These are phyloP conservation scores for Troides aeacus DNA, from an alignment of 2,888 invertebrate genomes.

Conservation along the genomic window DNA sequence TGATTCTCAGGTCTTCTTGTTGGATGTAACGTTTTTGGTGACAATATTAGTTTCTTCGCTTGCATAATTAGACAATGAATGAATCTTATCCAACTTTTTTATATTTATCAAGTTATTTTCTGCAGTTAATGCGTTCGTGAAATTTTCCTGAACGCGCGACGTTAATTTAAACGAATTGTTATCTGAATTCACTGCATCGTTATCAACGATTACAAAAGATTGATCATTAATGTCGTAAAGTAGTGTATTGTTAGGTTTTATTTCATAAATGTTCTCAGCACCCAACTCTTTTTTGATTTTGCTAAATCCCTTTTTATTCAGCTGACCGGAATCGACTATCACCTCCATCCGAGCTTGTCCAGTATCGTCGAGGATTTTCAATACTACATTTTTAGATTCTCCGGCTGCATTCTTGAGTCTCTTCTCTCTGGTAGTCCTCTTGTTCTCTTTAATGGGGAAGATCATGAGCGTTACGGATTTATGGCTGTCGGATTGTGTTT, in stretches of 20 bases:
- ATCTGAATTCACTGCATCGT: background rate
- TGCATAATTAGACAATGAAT: too few relatives aligned
- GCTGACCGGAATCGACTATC: conserved; percentile 8
- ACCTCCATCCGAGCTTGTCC: conserved; percentile 20
- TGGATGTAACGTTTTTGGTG: too few relatives aligned
- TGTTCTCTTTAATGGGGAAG: conserved; percentile 16
- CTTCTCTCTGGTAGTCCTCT: conserved; percentile 2
- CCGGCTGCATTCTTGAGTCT: background rate
- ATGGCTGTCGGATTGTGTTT: background rate
- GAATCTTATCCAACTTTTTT: background rate
- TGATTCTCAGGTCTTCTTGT: too few relatives aligned
- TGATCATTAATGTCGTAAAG: conserved; percentile 16
- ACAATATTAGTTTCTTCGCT: too few relatives aligned
- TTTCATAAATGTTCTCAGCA: conserved; percentile 3
- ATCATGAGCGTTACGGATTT: conserved; percentile 15
- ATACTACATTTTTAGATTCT: conserved; percentile 15
- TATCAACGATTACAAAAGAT: conserved; percentile 19
- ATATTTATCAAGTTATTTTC: background rate
- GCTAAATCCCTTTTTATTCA: conserved; percentile 2
- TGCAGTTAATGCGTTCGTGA: background rate
- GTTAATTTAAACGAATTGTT: background rate
- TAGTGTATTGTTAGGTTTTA: conserved; percentile 22
- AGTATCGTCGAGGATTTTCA: conserved; percentile 23
- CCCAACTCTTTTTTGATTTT: background rate
- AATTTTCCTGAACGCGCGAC: background rate